Evolutionary conservation across 2,797 vertebrate species (phyloP), one percentile per base, ranked within the genome.

Genomic region (Lepidocolaptes lacrymiger): DNA sequence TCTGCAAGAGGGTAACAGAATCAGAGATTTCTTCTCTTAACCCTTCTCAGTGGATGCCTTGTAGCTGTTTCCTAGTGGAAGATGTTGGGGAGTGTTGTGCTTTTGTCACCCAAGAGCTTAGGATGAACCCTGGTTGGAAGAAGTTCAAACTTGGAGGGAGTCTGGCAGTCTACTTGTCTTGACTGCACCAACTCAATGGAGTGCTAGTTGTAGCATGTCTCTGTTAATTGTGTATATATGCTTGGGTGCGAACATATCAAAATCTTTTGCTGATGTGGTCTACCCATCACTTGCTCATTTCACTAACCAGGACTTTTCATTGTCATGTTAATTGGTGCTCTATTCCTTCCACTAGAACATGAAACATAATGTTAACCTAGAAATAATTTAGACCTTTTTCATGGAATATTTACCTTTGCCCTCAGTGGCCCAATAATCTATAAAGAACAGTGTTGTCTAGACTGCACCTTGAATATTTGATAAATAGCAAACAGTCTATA

Each of bases 151-250:
- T 61, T 64, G 20, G 24, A 81, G 4, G 8, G 3, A n/a, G 5
- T 49, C 46, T 69, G 17, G 2, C 16, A 71, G 17, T 56, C 9
- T 6, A 5, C 27, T 61, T 37, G 43, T 16, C 23, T 68, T 75
- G 23, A 39, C 32, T 34, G 15, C 27, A 58, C 13, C 27, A 74
- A 6, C 14, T 72, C 62, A 49, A 27, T 61, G 55, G 14, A 49
- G 9, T 37, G 18, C 0, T 82, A 61, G 52, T 2, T 20, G 24
- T 15, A 28, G 13, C 34, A 56, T 10, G 14, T 26, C 5, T 75
- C 27, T 2, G 1, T 37, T 68, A 64, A 72, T 59, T 1, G 0
- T 36, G 16, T 27, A 12, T 9, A 14, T 61, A 16, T 34, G 14
- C 61, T 78, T 75, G 26, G 15, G 12, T 51, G 20, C 7, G 20